Evolutionary conservation across 2,113 vertebrate species (phyloP).

Genomic region (Brienomyrus brachyistius): DNA sequence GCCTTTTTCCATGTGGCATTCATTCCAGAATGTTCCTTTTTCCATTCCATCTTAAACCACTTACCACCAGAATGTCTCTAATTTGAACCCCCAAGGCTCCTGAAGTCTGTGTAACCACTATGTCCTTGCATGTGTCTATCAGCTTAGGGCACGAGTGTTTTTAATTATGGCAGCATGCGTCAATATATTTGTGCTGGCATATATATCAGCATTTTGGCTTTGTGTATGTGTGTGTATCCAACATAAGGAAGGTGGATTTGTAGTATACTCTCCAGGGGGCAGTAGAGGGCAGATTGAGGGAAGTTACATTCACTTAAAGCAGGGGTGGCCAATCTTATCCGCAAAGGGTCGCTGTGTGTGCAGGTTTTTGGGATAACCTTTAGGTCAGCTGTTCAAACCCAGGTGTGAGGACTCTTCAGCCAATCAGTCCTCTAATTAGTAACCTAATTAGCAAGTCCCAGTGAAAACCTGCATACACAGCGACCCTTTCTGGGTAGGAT

Average conservation of each 20-base stretch:
- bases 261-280: constrained; percentile 47
- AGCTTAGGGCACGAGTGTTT: constrained; percentile 41
- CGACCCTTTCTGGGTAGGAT: too few species aligned
- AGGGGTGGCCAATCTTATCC: too few species aligned
- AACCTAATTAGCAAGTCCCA: too few species aligned
- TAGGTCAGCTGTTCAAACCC: too few species aligned
- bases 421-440: too few species aligned
- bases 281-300: constrained; percentile 25
- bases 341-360: too few species aligned
- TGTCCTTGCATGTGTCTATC: constrained; percentile 9
- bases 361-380: too few species aligned
- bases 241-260: constrained; percentile 16
- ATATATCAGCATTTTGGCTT: constrained; percentile 34
- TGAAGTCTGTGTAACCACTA: constrained; percentile 46
- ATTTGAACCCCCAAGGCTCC: constrained; percentile 48
- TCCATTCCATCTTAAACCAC: constrained; percentile 44
- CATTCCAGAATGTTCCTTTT: constrained; percentile 43
- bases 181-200: constrained; percentile 36
- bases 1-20: constrained; percentile 25
- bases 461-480: too few species aligned
- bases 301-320: constrained; percentile 18
- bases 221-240: background rate
- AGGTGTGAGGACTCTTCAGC: too few species aligned
- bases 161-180: constrained; percentile 53
- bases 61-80: constrained; percentile 52